phyloP scores from a whole-genome alignment of 2,888 invertebrate genomes.

The Pammene fasciana region DNA sequence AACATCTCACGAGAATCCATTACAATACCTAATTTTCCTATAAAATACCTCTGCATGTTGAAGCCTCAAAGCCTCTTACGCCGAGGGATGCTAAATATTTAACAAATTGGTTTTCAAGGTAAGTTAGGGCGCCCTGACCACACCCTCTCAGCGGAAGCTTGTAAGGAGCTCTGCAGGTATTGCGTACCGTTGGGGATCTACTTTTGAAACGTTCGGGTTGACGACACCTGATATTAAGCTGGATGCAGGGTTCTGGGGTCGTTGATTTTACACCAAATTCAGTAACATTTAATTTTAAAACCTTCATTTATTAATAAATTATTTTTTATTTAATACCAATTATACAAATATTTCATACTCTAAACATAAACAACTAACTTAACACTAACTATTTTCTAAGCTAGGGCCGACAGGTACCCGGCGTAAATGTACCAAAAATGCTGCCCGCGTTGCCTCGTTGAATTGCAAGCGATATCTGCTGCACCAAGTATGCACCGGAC shows the following conservation, averaged over 20 bases:
- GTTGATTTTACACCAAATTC: neutral
- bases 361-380: no score
- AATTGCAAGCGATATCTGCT: no score
- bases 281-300: no score
- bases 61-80: constrained; percentile 47
- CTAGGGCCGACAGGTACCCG: no score
- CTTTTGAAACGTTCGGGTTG: constrained; percentile 48
- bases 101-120: constrained; percentile 75
- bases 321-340: no score
- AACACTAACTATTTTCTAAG: no score
- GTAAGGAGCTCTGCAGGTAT: constrained; percentile 69
- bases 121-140: constrained; percentile 74
- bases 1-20: neutral
- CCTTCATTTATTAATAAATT: no score
- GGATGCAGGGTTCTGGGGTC: neutral
- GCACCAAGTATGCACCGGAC: no score
- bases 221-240: constrained; percentile 15
- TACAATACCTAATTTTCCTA: constrained; percentile 32
- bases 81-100: constrained; percentile 73
- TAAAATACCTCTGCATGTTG: constrained; percentile 35
- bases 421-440: no score
- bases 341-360: no score
- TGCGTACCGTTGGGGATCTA: constrained; percentile 63
- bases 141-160: constrained; percentile 76
- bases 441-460: no score